Evolutionary conservation across 2,888 invertebrate genomes (phyloP), one percentile per base, ranked within the genome.

Genomic region (Nemapogon koenigi): DNA sequence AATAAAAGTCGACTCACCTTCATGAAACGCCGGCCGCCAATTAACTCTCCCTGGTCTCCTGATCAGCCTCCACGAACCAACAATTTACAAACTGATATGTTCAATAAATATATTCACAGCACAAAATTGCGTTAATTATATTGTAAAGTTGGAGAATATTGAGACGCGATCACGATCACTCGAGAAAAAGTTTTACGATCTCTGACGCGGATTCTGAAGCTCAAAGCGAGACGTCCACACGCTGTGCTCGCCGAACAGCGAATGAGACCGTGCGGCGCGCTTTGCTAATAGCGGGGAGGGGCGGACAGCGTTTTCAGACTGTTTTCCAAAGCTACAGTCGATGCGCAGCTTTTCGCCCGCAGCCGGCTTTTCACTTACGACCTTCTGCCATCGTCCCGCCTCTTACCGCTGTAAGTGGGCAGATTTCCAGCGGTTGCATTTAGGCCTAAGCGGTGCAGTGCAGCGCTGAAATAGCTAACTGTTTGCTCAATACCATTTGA

Each of bases 1-100:
- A 78, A 78, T 76, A 75, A 78, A 73, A 76, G 71, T 69, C 70
- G 63, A 61, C 76, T 76, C 71, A 78, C 78, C 78, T 78, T 78
- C 76, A 78, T 78, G 72, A 71, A 76, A 72, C 70, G 72, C 69
- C 70, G 69, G 70, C 63, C 59, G 67, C 72, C 75, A 76, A 78
- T 76, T 76, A 76, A 73, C 63, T n/a, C n/a, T n/a, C 64, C 64
- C 67, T 63, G 59, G 55, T 60, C 67, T 65, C 54, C 65, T 72
- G 73, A 76, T 75, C 75, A 75, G 70, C 64, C 63, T 64, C 64
- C 71, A 64, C 58, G 57, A 54, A 57, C 57, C 66, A 69, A 57
- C 50, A 65, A 70, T 69, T 62, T 57, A 53, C 64, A 69, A 68
- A 54, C 40, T 37, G 33, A 57, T 50, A 49, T n/a, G 43, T 50